Conservation (phyloP, 1,140 invertebrate species). For the Caerostris darwini region DNA sequence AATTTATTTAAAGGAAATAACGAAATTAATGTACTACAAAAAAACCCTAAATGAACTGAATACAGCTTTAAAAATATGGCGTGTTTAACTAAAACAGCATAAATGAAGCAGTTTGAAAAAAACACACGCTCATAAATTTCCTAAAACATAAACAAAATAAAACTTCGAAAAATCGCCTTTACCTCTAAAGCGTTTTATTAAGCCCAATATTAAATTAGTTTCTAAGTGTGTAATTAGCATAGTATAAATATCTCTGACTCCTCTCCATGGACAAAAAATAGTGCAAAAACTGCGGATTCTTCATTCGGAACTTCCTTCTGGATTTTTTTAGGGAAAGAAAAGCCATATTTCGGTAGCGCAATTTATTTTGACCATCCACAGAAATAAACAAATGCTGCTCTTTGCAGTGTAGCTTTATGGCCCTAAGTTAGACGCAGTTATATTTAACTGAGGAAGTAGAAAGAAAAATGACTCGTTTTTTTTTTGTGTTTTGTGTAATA, state of each 20-base stretch:
- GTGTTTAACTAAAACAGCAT: too few relatives aligned
- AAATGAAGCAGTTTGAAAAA: too few relatives aligned
- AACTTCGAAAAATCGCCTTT: too few relatives aligned
- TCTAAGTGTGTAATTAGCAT: not conserved
- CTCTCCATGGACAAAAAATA: not conserved
- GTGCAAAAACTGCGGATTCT: not conserved
- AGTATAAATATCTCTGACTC: not conserved
- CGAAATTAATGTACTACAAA: too few relatives aligned
- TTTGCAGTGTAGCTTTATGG: not conserved
- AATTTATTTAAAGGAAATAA: too few relatives aligned
- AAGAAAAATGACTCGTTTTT: not conserved
- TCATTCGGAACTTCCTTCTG: not conserved
- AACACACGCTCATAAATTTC: too few relatives aligned
- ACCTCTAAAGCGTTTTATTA: not conserved
- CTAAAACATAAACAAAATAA: too few relatives aligned
- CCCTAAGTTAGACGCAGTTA: not conserved
- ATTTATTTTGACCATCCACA: constrained; percentile 53
- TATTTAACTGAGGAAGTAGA: not conserved
- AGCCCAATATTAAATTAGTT: not conserved
- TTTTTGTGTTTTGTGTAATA: too few relatives aligned
- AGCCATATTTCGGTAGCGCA: constrained; percentile 17
- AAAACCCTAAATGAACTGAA: too few relatives aligned
- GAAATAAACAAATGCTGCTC: constrained; percentile 30
- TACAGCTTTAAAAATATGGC: too few relatives aligned
- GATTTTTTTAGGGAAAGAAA: not conserved